Base-by-base conservation (phyloP, 2,888 invertebrate species). In the Dryocosmus kuriphilus region DNA sequence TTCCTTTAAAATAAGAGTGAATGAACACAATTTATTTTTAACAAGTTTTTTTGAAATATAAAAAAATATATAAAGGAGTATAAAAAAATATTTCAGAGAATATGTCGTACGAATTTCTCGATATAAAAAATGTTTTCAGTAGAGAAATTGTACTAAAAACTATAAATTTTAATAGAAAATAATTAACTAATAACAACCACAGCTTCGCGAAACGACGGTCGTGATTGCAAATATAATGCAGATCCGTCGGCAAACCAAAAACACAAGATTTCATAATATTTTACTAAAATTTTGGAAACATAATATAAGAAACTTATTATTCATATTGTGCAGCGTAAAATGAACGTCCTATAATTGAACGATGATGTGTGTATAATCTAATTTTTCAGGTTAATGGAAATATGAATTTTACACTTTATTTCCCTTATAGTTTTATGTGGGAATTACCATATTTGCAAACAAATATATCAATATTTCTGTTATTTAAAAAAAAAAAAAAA, bases 141-240 rank as follows among this genome's bases (percentile, higher is more conserved):
- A 5, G 16, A 5, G 6, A 41, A 41, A 22, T 55, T n/a, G 51
- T 55, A 9, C 7, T 22, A 4, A n/a, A 55, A 55, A 55, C 22
- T 55, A 51, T n/a, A n/a, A 51, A n/a, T 51, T 2, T 22, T 55
- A 4, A 22, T n/a, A n/a, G n/a, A n/a, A n/a, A n/a, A n/a, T n/a
- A n/a, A n/a, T n/a, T n/a, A n/a, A n/a, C n/a, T n/a, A 22, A 9
- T 2, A 55, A 55, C n/a, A 22, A n/a, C 51, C 9, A 9, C n/a
- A 60, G 7, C 14, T 60, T 60, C 60, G 60, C 5, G 27, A 27
- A 60, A 27, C 60, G 60, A 60, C 60, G 60, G 60, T 60, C 60
- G 60, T 27, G 22, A 16, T 60, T 60, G 60, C 51, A 3, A 55
- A 55, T 22, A 22, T 55, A 0, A 55, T 9, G 51, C 51, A 22